These are phyloP conservation scores for Dicrurus megarhynchus DNA, from an alignment of 2,113 vertebrate species.

Conservation along the genomic window DNA sequence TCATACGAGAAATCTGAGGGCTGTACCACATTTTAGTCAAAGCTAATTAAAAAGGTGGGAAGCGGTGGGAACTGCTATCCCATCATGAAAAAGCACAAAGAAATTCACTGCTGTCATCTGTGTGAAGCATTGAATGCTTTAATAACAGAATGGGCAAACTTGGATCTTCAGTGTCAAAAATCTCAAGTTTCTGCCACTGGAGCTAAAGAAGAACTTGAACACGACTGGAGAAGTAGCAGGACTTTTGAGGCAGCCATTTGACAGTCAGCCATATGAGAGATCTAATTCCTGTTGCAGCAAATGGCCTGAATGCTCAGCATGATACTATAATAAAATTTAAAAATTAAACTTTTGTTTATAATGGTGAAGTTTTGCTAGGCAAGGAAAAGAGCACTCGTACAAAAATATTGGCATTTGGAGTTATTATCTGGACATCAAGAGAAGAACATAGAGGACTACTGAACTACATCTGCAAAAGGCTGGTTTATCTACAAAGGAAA, in stretches of 20 bases:
- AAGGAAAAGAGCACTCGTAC: neutral
- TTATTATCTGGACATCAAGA: neutral
- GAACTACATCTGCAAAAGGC: neutral
- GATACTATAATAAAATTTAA: neutral
- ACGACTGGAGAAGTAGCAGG: neutral
- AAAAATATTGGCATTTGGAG: neutral
- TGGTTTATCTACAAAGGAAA: neutral
- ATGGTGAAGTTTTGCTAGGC: neutral
- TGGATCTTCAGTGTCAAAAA: neutral
- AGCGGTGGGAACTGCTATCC: neutral
- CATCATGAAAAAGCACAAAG: neutral
- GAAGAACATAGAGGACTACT: neutral
- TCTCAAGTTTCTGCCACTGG: neutral
- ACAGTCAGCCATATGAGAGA: neutral
- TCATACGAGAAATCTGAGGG: neutral
- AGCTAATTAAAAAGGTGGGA: neutral
- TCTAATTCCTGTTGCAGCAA: neutral
- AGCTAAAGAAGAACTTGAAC: neutral
- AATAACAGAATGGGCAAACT: neutral
- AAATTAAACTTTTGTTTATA: neutral
- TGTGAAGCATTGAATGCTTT: neutral
- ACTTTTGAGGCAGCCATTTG: neutral
- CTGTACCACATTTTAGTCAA: neutral
- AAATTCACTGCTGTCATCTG: neutral
- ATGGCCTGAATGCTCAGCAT: neutral